These are phyloP conservation scores for Atta colombica DNA, from an alignment of 1,140 invertebrate species.

Conservation along the genomic window DNA sequence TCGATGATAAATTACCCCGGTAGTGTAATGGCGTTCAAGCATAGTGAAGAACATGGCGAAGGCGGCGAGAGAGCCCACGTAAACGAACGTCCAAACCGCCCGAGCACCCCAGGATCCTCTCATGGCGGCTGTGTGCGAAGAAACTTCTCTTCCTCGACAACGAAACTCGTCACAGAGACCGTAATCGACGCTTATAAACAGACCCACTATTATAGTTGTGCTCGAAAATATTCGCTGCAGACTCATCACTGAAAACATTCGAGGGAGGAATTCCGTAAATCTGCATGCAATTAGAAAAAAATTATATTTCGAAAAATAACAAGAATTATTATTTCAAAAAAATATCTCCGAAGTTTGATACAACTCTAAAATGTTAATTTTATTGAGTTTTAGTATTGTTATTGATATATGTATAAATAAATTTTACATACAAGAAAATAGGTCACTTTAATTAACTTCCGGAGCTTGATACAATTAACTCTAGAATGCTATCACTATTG, in stretches of 20 bases:
- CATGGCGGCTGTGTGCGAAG: constrained; percentile 79
- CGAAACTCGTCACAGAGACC: constrained; percentile 89
- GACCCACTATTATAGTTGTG: constrained; percentile 88
- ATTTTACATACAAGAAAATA: too few relatives aligned
- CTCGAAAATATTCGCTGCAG: constrained; percentile 88
- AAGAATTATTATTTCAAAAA: not conserved
- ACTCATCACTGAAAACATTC: constrained; percentile 87
- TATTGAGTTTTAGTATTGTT: too few relatives aligned
- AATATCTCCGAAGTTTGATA: not conserved
- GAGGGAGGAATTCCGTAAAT: not conserved
- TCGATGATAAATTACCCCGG: constrained; percentile 74
- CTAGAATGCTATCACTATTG: too few relatives aligned
- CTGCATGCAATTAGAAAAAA: not conserved
- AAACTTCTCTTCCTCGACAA: constrained; percentile 87
- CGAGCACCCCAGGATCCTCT: constrained; percentile 87
- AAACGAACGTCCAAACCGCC: constrained; percentile 87
- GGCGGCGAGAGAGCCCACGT: constrained; percentile 86
- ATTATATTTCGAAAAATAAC: constrained; percentile 11
- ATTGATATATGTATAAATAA: too few relatives aligned
- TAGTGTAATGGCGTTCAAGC: constrained; percentile 85
- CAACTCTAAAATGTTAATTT: not conserved
- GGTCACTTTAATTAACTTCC: too few relatives aligned
- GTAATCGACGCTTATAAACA: constrained; percentile 89
- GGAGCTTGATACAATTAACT: too few relatives aligned
- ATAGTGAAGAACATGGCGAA: constrained; percentile 87